A percentile compares a stretch with the other conserved stretches of the same genome.
These are phyloP conservation scores for Scytalopus superciliaris DNA, from an alignment of 2,113 vertebrate genomes.

Conservation along the genomic window DNA sequence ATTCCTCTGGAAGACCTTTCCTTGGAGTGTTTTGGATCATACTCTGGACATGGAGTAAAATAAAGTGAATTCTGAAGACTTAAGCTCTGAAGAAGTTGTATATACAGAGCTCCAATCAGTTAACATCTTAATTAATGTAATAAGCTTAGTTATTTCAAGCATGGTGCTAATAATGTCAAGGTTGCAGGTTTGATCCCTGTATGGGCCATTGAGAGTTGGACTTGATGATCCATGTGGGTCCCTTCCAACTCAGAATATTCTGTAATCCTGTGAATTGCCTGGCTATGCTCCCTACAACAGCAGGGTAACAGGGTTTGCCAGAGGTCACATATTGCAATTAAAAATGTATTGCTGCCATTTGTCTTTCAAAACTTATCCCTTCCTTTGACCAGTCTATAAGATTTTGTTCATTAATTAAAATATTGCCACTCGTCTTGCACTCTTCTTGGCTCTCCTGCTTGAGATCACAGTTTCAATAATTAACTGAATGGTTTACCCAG, in stretches of 20 bases:
- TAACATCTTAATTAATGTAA: not conserved
- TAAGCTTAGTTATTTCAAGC: not conserved
- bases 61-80: not conserved
- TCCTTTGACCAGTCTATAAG: not conserved
- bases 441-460: not conserved
- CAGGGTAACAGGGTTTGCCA: not conserved
- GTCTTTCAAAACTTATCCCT: not conserved
- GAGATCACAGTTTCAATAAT: conserved; percentile 24
- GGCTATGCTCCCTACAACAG: not conserved
- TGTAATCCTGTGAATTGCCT: not conserved
- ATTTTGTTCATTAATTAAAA: conserved; percentile 29
- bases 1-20: not conserved
- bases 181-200: not conserved
- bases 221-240: not conserved
- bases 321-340: not conserved
- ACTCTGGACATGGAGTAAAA: not conserved
- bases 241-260: not conserved
- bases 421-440: not conserved
- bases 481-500: not conserved
- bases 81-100: not conserved
- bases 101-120: not conserved
- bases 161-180: not conserved
- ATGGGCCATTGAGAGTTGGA: not conserved
- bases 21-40: not conserved
- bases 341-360: not conserved